Conservation (phyloP, 2,888 invertebrate genomes). For the Caenorhabditis doughertyi region DNA sequence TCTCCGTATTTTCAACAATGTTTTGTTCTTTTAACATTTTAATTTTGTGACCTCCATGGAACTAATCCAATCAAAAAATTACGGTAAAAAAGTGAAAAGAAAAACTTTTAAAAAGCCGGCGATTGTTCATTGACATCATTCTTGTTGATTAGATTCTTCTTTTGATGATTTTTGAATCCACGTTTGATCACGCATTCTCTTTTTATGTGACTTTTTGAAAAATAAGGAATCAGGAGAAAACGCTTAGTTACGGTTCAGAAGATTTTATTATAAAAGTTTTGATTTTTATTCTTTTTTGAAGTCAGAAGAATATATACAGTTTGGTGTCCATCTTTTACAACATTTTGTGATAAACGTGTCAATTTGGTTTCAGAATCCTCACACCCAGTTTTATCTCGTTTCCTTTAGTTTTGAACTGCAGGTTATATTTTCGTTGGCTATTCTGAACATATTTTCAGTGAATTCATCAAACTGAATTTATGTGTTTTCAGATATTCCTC, state of each 20-base stretch:
- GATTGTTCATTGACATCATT: conserved; percentile 18
- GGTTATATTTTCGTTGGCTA: background rate
- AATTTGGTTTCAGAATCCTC: too few species aligned
- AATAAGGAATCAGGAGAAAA: conserved; percentile 10
- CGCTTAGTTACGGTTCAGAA: conserved; percentile 25
- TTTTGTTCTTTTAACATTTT: conserved; percentile 11
- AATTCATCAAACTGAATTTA: background rate
- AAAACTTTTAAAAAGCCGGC: conserved; percentile 12
- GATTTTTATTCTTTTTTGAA: background rate
- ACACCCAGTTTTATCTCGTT: too few species aligned
- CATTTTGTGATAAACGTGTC: too few species aligned
- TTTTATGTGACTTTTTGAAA: background rate
- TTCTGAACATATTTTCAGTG: background rate
- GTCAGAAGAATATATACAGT: background rate
- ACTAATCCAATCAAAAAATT: conserved; percentile 11
- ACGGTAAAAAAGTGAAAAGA: too few species aligned
- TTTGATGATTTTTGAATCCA: conserved; percentile 1
- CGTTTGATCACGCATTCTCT: background rate
- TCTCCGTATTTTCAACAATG: background rate
- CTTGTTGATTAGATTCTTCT: conserved; percentile 1
- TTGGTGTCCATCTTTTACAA: too few species aligned
- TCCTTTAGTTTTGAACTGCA: background rate
- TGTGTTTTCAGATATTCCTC: background rate
- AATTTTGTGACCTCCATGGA: conserved; percentile 14
- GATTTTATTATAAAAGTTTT: background rate